Evolutionary conservation across 2,113 vertebrate species (phyloP).

Genomic region (Aythya baeri): DNA sequence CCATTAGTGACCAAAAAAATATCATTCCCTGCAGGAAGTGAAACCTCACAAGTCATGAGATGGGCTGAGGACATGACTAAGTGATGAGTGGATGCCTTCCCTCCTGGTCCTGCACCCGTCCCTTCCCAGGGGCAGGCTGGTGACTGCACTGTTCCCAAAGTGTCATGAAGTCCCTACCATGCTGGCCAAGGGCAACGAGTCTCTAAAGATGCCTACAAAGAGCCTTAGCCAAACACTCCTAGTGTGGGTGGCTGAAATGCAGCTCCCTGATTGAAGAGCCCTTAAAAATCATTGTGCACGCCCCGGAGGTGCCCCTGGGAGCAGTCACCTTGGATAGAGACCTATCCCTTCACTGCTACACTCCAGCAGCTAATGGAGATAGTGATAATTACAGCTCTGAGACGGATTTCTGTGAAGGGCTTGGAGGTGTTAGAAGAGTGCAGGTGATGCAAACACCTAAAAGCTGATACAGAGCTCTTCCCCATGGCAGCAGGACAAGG

Average conservation of each 20-base stretch:
- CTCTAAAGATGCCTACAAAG: background rate
- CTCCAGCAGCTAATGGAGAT: background rate
- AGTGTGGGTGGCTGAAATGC: background rate
- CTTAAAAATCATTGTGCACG: background rate
- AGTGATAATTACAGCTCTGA: background rate
- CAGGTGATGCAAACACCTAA: background rate
- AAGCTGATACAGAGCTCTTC: background rate
- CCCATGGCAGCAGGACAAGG: background rate
- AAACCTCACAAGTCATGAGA: background rate
- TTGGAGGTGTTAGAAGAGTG: background rate
- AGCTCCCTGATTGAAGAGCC: background rate
- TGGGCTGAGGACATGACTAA: background rate
- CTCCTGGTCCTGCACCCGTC: background rate
- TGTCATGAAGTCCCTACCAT: background rate
- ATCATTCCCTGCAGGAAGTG: fast-evolving
- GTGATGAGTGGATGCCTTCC: background rate
- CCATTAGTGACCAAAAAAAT: background rate
- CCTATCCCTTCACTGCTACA: background rate
- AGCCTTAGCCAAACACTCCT: background rate
- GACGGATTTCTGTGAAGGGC: background rate
- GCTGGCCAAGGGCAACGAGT: background rate
- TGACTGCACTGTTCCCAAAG: too few relatives aligned
- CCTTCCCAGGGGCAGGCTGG: background rate
- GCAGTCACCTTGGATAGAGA: background rate
- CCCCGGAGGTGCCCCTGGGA: fast-evolving